Evolutionary conservation across 2,797 vertebrate genomes (phyloP), one percentile per base, ranked within the genome.

Genomic region (Pitangus sulphuratus): DNA sequence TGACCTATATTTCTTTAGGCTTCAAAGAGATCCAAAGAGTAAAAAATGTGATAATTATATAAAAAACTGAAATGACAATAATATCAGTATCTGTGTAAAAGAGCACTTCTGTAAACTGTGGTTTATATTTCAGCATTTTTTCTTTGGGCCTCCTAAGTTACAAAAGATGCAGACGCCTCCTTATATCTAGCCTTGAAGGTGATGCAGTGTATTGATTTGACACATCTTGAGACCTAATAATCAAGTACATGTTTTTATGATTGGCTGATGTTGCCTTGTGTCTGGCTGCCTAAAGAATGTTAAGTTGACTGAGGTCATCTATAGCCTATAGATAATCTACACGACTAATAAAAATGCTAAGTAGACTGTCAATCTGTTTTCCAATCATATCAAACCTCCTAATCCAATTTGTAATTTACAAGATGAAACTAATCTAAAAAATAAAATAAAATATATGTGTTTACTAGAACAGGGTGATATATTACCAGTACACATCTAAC

Each of bases 311-410:
- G 96, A 97, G 97, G 96, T 97, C 96, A 97, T 95, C 92, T 89
- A 90, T 94, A 95, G 89, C 83, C 93, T 92, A 95, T 97, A 97
- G 96, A 96, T 97, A 97, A 97, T 93, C 93, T 96, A 89, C 91
- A 90, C 35, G 2, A 94, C 93, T 96, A 97, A 97, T 97, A 97
- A 97, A 97, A 97, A 97, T 97, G 96, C 89, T 95, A 95, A 96
- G 50, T 85, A 97, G 89, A 44, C 84, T 93, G 94, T 76, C 95
- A 96, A 90, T 95, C 93, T 92, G 62, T 78, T 88, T 94, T 94
- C 84, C 83, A 95, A 90, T 96, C 91, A 89, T 95, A 95, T 87
- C 79, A 95, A 82, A 83, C 37, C 71, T 93, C 62, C 80, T 97
- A 95, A 95, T 95, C 91, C 86, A 96, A 95, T 91, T 91, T 86